Percentiles rank a stretch among this genome's conserved stretches.
phyloP scores from a whole-genome alignment of 2,113 vertebrate genomes.

The Muntiacus muntjak region DNA sequence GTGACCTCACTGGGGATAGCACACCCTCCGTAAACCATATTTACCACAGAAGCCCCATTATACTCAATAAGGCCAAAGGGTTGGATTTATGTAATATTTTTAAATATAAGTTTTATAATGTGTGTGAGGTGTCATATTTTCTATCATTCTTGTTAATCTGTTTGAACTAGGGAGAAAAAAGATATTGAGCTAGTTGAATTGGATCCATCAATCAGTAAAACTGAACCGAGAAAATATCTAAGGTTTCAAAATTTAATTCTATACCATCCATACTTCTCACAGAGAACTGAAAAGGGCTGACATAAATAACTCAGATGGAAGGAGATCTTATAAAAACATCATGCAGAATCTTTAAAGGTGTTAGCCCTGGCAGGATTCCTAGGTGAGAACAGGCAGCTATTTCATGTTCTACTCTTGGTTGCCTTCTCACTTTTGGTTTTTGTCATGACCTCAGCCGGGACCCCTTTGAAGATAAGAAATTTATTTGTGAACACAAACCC shows the following conservation, averaged over 20 bases:
- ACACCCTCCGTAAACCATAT: background rate
- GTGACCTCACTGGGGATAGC: background rate
- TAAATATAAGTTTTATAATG: background rate
- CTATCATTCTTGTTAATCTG: background rate
- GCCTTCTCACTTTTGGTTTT: background rate
- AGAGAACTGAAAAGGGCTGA: background rate
- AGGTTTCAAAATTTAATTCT: background rate
- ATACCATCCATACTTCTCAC: background rate
- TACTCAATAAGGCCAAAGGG: background rate
- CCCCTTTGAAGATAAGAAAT: background rate
- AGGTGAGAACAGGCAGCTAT: background rate
- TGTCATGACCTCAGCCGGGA: background rate
- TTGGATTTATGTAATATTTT: background rate
- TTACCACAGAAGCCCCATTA: background rate
- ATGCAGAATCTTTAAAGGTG: background rate
- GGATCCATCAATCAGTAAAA: background rate
- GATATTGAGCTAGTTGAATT: background rate
- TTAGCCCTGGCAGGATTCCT: background rate
- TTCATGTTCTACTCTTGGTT: background rate
- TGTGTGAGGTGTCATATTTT: background rate
- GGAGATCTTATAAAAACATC: background rate
- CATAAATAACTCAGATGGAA: background rate
- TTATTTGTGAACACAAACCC: background rate
- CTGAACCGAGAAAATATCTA: background rate
- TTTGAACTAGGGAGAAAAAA: constrained; percentile 1